phyloP scores from a whole-genome alignment of 2,888 invertebrate species.

The Sphecodes monilicornis region DNA sequence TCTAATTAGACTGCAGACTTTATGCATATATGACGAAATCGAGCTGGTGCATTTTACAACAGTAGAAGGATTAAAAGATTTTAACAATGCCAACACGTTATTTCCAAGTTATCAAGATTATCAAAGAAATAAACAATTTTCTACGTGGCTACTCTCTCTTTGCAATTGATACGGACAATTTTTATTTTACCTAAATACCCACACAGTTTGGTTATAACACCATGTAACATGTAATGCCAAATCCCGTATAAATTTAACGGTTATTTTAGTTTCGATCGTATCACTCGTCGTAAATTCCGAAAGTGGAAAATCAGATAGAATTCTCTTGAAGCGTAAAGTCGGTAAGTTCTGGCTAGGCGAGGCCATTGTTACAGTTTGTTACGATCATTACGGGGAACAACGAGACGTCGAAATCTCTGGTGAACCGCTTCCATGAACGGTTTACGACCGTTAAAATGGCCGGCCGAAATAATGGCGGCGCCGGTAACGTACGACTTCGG shows the following conservation, averaged over 20 bases:
- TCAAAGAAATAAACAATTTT: not conserved
- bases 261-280: not conserved
- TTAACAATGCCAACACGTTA: not conserved
- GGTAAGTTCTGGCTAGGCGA: not conserved
- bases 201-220: not conserved
- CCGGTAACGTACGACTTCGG: not conserved
- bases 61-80: not conserved
- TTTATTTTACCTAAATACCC: not conserved
- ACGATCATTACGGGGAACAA: not conserved
- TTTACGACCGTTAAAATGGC: slow-evolving; percentile 1
- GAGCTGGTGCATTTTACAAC: not conserved
- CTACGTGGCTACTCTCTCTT: too few relatives aligned
- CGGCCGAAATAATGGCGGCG: not conserved
- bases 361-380: not conserved
- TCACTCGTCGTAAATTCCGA: not conserved
- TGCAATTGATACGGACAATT: not conserved
- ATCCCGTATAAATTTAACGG: not conserved
- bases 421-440: not conserved
- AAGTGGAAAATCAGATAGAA: not conserved
- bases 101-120: not conserved
- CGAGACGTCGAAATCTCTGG: not conserved
- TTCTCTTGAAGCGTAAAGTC: not conserved
- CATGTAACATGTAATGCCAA: not conserved
- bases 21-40: too few relatives aligned
- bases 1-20: too few relatives aligned